Evolutionary conservation across 2,113 vertebrate species (phyloP).

Genomic region (Platysternon megacephalum): DNA sequence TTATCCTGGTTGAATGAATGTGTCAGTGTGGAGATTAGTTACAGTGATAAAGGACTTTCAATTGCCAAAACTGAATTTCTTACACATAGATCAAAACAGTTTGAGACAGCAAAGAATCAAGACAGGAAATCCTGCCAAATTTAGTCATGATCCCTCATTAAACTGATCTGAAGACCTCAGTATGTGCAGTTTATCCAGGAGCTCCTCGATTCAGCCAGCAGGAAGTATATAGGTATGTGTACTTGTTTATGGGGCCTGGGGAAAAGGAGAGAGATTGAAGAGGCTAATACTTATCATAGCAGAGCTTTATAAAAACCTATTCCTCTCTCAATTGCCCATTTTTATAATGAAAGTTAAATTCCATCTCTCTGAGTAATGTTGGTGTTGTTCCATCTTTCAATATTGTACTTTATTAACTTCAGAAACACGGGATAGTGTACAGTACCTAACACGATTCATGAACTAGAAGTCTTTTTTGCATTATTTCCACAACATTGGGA

Average conservation of each 20-base stretch:
- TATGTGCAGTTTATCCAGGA: conserved; percentile 22
- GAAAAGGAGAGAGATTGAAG: neutral
- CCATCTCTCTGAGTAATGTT: neutral
- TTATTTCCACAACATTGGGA: neutral
- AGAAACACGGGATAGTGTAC: neutral
- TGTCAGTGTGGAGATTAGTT: conserved; percentile 79
- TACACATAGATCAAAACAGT: conserved; percentile 74
- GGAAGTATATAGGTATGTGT: neutral
- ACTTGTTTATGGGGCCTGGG: rapidly evolving
- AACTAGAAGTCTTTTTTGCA: neutral
- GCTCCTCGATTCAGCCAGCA: neutral
- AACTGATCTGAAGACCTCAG: conserved; percentile 40
- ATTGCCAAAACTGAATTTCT: conserved; percentile 79
- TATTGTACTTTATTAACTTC: neutral
- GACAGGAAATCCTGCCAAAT: conserved; percentile 59
- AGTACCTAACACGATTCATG: neutral
- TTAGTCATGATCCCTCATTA: conserved; percentile 68
- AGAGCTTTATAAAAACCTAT: neutral
- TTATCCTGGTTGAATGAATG: conserved; percentile 78
- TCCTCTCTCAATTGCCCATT: neutral
- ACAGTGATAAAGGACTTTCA: conserved; percentile 72
- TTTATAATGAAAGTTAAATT: neutral
- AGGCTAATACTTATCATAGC: neutral
- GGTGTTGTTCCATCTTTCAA: neutral
- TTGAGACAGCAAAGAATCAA: conserved; percentile 68